Evolutionary conservation across 2,888 invertebrate genomes (phyloP), one percentile per base, ranked within the genome.

Genomic region (Leptinotarsa haldemani): DNA sequence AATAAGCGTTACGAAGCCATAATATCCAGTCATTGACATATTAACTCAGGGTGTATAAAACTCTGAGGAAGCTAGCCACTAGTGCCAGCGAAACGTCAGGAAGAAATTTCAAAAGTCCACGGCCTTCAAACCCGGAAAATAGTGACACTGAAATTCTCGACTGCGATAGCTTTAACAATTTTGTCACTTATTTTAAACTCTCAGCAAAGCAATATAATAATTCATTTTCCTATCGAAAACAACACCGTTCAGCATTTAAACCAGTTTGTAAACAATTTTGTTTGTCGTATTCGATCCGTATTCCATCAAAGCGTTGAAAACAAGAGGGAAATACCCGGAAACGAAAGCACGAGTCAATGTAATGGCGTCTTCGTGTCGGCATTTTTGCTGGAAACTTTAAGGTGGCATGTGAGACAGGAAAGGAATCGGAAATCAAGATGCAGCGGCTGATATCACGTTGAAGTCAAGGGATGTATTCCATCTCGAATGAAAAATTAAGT

Each of bases 321-420:
- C 65, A 65, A 65, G 67, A 53, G 66, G 67, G 70, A 70, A 70
- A 70, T 53, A 70, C 65, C 64, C 48, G 69, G 52, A 72, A 71
- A 71, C 66, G 71, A 71, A 74, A 74, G 65, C 74, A 69, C 72
- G 80, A 82, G 82, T 83, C 83, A 83, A 83, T 83, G 82, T 81
- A 74, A 80, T 77, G 83, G 83, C 83, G 83, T 81, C 83, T 80
- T 75, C 48, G 79, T 74, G 83, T 79, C 83, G 83, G 81, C 71
- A 50, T 65, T 73, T 68, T 66, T 70, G 30, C 13, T 40, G 12
- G 61, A 40, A 61, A 30, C 61, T 12, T 61, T 9, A 61, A 61
- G 61, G 61, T 40, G 61, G 40, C 61, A 61, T 12, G n/a, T 30
- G 12, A 16, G 9, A 61, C 61, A 15, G 61, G 40, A 61, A 30